Conservation (phyloP, 2,888 invertebrate species). For the Hesperia comma region DNA sequence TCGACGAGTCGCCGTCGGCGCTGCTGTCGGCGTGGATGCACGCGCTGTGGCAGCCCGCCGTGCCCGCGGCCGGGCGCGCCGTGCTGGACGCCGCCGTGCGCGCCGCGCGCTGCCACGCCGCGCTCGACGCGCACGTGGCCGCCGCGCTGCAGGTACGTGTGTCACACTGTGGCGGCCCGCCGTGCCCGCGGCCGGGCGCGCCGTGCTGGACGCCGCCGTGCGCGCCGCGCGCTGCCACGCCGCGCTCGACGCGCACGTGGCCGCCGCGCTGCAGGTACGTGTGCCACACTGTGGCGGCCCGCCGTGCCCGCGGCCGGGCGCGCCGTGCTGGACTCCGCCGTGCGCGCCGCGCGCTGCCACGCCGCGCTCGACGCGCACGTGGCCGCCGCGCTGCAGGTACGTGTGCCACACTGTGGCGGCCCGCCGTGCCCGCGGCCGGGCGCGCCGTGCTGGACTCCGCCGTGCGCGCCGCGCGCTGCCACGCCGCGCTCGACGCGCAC, state of each 20-base stretch:
- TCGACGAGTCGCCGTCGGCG: conserved; percentile 36
- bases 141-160: conserved; percentile 16
- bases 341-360: conserved; percentile 52
- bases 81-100: conserved; percentile 54
- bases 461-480: conserved; percentile 50
- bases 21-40: conserved; percentile 62
- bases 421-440: conserved; percentile 43
- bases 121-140: conserved; percentile 48
- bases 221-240: conserved; percentile 51
- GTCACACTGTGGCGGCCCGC: conserved; percentile 56
- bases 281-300: conserved; percentile 57
- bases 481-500: conserved; percentile 51
- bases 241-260: conserved; percentile 49
- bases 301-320: conserved; percentile 44
- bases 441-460: conserved; percentile 51
- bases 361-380: conserved; percentile 49
- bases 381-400: conserved; percentile 10
- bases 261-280: conserved; percentile 13
- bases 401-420: conserved; percentile 59
- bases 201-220: conserved; percentile 51
- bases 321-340: conserved; percentile 50
- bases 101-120: conserved; percentile 49
- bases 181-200: conserved; percentile 44
- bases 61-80: conserved; percentile 43
- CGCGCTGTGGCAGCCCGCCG: conserved; percentile 55